phyloP scores from a whole-genome alignment of 1,140 invertebrate species.

The Nomia melanderi region DNA sequence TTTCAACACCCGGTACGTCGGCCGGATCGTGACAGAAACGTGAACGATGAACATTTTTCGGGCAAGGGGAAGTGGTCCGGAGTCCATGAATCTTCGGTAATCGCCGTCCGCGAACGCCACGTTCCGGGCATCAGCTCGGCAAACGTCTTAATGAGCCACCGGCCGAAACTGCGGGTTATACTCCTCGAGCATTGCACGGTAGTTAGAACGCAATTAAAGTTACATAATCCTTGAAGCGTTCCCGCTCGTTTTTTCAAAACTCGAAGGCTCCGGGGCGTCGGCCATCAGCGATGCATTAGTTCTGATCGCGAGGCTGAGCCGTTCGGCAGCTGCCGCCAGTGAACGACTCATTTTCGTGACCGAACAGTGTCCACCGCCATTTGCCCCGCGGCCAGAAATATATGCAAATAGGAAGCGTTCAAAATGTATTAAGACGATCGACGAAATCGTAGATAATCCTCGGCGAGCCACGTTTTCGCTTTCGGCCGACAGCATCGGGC shows the following conservation, averaged over 20 bases:
- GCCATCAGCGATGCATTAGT: slow-evolving; percentile 60
- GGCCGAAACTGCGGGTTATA: slow-evolving; percentile 38
- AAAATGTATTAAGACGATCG: neutral
- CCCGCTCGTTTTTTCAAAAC: slow-evolving; percentile 26
- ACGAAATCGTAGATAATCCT: neutral
- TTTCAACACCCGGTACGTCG: neutral
- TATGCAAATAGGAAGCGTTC: slow-evolving; percentile 16
- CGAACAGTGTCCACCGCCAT: neutral
- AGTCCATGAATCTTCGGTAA: slow-evolving; percentile 10
- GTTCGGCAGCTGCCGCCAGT: slow-evolving; percentile 49
- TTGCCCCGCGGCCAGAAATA: neutral
- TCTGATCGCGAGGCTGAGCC: slow-evolving; percentile 49
- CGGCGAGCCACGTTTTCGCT: neutral
- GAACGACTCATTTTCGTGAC: slow-evolving; percentile 12
- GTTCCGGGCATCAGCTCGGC: slow-evolving; percentile 17
- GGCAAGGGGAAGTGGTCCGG: neutral
- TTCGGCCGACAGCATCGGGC: neutral
- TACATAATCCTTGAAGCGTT: slow-evolving; percentile 50
- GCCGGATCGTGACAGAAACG: neutral
- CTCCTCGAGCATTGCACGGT: slow-evolving; percentile 54
- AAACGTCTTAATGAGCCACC: slow-evolving; percentile 57
- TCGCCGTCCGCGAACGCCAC: neutral
- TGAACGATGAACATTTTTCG: neutral
- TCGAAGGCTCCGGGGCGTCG: slow-evolving; percentile 19
- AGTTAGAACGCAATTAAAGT: slow-evolving; percentile 68